Evolutionary conservation across 2,113 vertebrate genomes (phyloP), one percentile per base, ranked within the genome.

Genomic region (Melierax canorus): DNA sequence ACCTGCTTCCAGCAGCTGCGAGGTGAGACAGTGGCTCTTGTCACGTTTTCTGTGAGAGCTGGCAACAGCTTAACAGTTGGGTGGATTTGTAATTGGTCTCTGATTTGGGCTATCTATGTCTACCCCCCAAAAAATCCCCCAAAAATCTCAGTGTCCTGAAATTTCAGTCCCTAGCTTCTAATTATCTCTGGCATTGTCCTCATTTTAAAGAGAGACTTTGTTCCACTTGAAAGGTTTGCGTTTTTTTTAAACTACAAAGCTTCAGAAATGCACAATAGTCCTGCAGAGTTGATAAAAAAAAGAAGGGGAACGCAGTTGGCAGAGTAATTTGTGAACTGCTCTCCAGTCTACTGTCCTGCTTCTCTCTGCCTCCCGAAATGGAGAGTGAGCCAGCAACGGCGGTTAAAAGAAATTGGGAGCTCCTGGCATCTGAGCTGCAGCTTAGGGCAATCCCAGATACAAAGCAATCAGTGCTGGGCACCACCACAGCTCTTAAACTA

Each of bases 1-100:
- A 98, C 99, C 97, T 99, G 99, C 98, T 99, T 99, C 97, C 99
- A 99, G 96, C 99, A 99, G 97, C 98, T 99, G 81, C 98, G 98
- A 99, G 99, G 99, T 99, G 97, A 98, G 93, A 3, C 16, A 0
- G 16, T 46, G 55, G 34, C 36, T 64, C 58, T 16, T 14, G 24
- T 14, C 30, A 4, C 1, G 1, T 15, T 9, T 5, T 11, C 76
- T 12, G 2, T 6, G 36, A 36, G 30, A 66, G 45, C 11, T 59
- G 4, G 45, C 51, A 17, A 4, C 24, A 27, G 43, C 27, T n/a
- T 74, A 62, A 84, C 60, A 53, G 34, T 56, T 51, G 27, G 56
- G 21, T 81, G 50, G 79, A 38, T 76, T 68, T 77, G 32, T 71
- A 83, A 83, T 77, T 64, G 19, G 18, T 72, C 59, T 78, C 43